Percentiles rank a stretch among this genome's conserved stretches.
phyloP scores from a whole-genome alignment of 2,113 vertebrate species.

The Elephantulus edwardii region DNA sequence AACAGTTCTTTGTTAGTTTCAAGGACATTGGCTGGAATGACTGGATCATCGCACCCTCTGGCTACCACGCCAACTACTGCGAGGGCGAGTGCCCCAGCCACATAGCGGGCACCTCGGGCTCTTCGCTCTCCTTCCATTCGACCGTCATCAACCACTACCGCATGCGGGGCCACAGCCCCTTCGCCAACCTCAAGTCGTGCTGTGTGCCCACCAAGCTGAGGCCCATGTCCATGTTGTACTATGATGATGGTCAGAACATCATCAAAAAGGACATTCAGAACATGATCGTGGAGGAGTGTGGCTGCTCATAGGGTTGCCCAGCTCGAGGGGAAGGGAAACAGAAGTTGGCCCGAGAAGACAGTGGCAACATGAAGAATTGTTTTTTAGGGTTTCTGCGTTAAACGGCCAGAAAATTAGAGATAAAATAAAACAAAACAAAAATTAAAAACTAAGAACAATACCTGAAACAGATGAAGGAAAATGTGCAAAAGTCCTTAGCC shows the following conservation, averaged over 20 bases:
- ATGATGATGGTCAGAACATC: slow-evolving; percentile 97
- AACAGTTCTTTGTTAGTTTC: slow-evolving; percentile 97
- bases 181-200: slow-evolving; percentile 95
- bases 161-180: slow-evolving; percentile 94
- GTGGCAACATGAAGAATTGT: slow-evolving; percentile 61
- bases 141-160: slow-evolving; percentile 99
- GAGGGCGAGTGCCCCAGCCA: slow-evolving; percentile 98
- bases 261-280: slow-evolving; percentile 99
- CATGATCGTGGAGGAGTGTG: slow-evolving; percentile 99
- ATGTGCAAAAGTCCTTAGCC: slow-evolving; percentile 69
- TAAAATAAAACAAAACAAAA: not conserved
- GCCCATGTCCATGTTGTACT: slow-evolving; percentile 99
- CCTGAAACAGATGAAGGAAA: slow-evolving; percentile 77
- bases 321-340: not conserved
- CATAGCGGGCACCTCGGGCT: slow-evolving; percentile 94
- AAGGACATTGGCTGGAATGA: slow-evolving; percentile 99
- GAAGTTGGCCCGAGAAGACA: slow-evolving; percentile 48
- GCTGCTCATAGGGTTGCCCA: slow-evolving; percentile 89
- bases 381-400: slow-evolving; percentile 75
- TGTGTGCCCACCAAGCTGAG: slow-evolving; percentile 97
- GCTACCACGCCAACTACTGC: slow-evolving; percentile 98
- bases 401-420: slow-evolving; percentile 63
- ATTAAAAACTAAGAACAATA: slow-evolving; percentile 68
- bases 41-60: slow-evolving; percentile 98
- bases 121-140: slow-evolving; percentile 96